phyloP scores from a whole-genome alignment of 2,888 invertebrate genomes.

The Meliscaeva auricollis region DNA sequence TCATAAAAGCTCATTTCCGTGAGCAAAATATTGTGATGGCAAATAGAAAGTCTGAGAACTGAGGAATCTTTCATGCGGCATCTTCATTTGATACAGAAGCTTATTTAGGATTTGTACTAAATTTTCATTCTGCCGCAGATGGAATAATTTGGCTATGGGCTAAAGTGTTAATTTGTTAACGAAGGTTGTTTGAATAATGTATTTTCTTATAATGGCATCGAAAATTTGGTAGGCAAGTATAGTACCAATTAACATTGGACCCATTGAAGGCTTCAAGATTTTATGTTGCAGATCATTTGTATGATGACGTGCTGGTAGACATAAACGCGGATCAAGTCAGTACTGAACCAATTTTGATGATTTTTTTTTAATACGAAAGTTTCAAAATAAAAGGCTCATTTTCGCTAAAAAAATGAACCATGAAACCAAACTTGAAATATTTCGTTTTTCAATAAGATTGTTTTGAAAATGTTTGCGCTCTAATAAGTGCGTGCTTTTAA shows the following conservation, averaged over 20 bases:
- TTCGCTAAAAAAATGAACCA: too few species aligned
- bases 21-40: slow-evolving; percentile 57
- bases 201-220: not conserved
- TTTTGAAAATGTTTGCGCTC: too few species aligned
- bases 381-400: too few species aligned
- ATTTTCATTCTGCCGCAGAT: slow-evolving; percentile 12
- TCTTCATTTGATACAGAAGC: slow-evolving; percentile 17
- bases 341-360: too few species aligned
- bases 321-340: too few species aligned
- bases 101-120: not conserved
- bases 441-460: too few species aligned
- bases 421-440: too few species aligned
- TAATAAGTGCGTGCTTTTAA: too few species aligned
- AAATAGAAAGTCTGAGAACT: not conserved
- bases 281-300: too few species aligned
- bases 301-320: too few species aligned
- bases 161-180: slow-evolving; percentile 39
- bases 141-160: slow-evolving; percentile 29
- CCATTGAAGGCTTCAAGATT: too few species aligned
- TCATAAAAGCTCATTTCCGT: slow-evolving; percentile 72
- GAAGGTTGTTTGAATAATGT: slow-evolving; percentile 33
- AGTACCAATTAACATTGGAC: not conserved
- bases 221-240: not conserved
- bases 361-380: too few species aligned
- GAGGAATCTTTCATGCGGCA: slow-evolving; percentile 39